Evolutionary conservation across 1,140 invertebrate genomes (phyloP).

Genomic region (Epicauta chinensis): DNA sequence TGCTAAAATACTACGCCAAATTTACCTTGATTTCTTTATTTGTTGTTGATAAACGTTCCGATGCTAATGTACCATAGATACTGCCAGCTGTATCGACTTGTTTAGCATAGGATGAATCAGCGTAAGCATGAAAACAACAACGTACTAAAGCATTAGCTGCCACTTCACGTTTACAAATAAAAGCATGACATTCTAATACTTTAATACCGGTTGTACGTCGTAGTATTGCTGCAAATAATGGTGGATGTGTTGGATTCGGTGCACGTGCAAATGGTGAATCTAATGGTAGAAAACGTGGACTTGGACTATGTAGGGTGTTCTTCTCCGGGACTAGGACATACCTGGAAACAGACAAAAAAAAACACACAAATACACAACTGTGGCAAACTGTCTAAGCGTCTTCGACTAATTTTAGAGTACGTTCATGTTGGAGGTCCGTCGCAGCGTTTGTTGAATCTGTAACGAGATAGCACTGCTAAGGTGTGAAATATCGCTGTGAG

Average conservation of each 20-base stretch:
- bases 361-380: too few relatives aligned
- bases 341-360: conserved; percentile 21
- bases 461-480: too few relatives aligned
- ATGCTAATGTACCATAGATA: conserved; percentile 46
- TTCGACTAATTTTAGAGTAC: too few relatives aligned
- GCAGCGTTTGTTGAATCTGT: too few relatives aligned
- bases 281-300: conserved; percentile 87
- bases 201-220: conserved; percentile 95
- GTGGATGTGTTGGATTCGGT: conserved; percentile 81
- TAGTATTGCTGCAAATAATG: conserved; percentile 94
- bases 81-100: conserved; percentile 60
- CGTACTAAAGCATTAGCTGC: conserved; percentile 89
- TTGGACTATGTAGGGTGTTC: conserved; percentile 44
- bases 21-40: conserved; percentile 38
- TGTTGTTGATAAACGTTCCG: conserved; percentile 30
- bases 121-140: conserved; percentile 93
- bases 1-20: too few relatives aligned
- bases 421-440: too few relatives aligned
- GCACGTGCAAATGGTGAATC: conserved; percentile 92
- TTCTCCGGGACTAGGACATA: conserved; percentile 55
- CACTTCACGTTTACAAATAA: conserved; percentile 94
- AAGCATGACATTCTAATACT: conserved; percentile 98
- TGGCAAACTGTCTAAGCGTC: too few relatives aligned
- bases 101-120: conserved; percentile 86
- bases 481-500: too few relatives aligned